Evolutionary conservation across 2,113 vertebrate species (phyloP).

Genomic region (Hippocampus zosterae): DNA sequence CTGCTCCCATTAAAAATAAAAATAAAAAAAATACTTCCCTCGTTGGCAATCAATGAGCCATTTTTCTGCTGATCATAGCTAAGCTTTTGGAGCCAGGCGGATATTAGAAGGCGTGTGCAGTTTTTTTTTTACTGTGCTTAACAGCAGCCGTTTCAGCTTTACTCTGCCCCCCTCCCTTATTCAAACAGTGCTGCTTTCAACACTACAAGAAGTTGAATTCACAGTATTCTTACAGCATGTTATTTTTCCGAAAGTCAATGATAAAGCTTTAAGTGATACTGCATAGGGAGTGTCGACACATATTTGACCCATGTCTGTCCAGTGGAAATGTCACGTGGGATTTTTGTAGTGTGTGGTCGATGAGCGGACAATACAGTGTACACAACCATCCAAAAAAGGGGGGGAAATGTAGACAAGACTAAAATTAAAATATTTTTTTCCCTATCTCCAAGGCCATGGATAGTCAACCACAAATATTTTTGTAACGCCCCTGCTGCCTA

Average conservation of each 20-base stretch:
- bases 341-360: constrained; percentile 16
- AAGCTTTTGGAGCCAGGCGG: constrained; percentile 16
- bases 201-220: constrained; percentile 63
- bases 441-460: constrained; percentile 63
- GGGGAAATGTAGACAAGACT: constrained; percentile 26
- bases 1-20: constrained; percentile 4
- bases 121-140: constrained; percentile 11
- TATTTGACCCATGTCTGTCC: constrained; percentile 50
- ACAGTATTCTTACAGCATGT: constrained; percentile 70
- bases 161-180: constrained; percentile 11
- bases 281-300: constrained; percentile 61
- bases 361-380: constrained; percentile 65
- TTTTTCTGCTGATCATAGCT: constrained; percentile 15
- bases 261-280: constrained; percentile 73
- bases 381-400: constrained; percentile 54
- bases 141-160: constrained; percentile 28
- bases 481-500: constrained; percentile 53
- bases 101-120: constrained; percentile 40
- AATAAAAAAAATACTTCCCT: constrained; percentile 3
- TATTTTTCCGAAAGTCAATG: constrained; percentile 34
- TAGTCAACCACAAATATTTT: constrained; percentile 57
- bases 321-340: constrained; percentile 60
- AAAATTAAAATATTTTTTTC: constrained; percentile 8
- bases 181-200: constrained; percentile 60
- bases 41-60: constrained; percentile 14